These are phyloP conservation scores for Urocynchramus pylzowi DNA, from an alignment of 2,113 vertebrate species.

Conservation along the genomic window DNA sequence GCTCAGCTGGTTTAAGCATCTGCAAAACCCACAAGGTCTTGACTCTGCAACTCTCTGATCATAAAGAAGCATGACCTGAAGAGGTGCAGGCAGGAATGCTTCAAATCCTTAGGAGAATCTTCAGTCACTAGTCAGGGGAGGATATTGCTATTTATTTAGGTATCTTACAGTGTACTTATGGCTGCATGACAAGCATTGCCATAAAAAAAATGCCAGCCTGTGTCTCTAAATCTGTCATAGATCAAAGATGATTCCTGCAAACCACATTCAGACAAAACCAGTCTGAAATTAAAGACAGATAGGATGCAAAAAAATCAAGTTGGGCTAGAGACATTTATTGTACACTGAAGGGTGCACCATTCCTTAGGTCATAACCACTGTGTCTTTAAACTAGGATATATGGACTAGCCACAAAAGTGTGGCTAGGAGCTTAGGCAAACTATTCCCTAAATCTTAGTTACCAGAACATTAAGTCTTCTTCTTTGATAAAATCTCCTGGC, in stretches of 20 bases:
- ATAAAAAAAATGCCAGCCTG: neutral
- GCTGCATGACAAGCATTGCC: neutral
- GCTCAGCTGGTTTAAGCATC: neutral
- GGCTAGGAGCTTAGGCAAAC: neutral
- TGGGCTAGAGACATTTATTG: neutral
- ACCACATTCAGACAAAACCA: neutral
- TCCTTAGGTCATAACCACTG: neutral
- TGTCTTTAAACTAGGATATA: neutral
- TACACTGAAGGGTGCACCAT: neutral
- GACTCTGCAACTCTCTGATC: neutral
- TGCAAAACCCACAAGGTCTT: neutral
- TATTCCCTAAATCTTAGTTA: neutral
- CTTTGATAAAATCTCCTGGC: neutral
- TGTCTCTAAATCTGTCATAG: neutral
- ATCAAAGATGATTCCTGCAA: neutral
- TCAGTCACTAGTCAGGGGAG: neutral
- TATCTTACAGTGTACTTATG: neutral
- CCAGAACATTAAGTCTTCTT: neutral
- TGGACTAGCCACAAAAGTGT: neutral
- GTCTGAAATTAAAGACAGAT: neutral
- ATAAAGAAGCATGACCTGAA: neutral
- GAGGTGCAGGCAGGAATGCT: neutral
- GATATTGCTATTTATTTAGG: neutral
- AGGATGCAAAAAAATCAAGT: neutral
- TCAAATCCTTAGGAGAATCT: neutral